Percentiles rank a stretch among this genome's conserved stretches.
Conservation (phyloP, 2,888 invertebrate genomes). For the Deilephila porcellus region DNA sequence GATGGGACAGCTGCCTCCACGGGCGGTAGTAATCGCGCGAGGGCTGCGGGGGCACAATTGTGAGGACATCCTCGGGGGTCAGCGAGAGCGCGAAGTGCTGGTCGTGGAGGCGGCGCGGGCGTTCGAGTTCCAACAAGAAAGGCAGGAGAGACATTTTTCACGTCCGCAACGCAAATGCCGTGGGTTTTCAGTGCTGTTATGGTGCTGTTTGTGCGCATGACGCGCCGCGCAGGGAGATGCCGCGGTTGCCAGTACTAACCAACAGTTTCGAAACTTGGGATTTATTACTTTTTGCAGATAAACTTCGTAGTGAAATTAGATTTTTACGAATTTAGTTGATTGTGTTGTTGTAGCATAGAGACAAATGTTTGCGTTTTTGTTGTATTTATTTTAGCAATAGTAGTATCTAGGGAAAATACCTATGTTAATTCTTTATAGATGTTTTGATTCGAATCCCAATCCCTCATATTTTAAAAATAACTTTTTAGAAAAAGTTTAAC, state of each 20-base stretch:
- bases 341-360: too few relatives aligned
- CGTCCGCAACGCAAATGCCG: conserved; percentile 35
- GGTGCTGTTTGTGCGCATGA: conserved; percentile 41
- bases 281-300: not conserved
- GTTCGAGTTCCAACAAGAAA: conserved; percentile 45
- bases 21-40: conserved; percentile 46
- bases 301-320: not conserved
- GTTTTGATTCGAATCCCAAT: too few relatives aligned
- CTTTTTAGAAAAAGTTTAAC: too few relatives aligned
- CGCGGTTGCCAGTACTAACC: conserved; percentile 39
- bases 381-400: too few relatives aligned
- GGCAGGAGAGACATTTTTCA: conserved; percentile 46
- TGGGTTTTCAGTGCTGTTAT: conserved; percentile 32
- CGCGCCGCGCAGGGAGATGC: conserved; percentile 34
- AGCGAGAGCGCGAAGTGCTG: conserved; percentile 65
- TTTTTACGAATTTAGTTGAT: too few relatives aligned
- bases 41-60: conserved; percentile 39
- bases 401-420: too few relatives aligned
- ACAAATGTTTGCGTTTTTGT: too few relatives aligned
- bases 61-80: conserved; percentile 61
- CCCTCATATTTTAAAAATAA: too few relatives aligned
- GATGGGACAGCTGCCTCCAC: conserved; percentile 52
- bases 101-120: conserved; percentile 56
- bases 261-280: conserved; percentile 24
- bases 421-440: too few relatives aligned